phyloP scores from a whole-genome alignment of 1,140 invertebrate genomes.

The Tribolium castaneum region DNA sequence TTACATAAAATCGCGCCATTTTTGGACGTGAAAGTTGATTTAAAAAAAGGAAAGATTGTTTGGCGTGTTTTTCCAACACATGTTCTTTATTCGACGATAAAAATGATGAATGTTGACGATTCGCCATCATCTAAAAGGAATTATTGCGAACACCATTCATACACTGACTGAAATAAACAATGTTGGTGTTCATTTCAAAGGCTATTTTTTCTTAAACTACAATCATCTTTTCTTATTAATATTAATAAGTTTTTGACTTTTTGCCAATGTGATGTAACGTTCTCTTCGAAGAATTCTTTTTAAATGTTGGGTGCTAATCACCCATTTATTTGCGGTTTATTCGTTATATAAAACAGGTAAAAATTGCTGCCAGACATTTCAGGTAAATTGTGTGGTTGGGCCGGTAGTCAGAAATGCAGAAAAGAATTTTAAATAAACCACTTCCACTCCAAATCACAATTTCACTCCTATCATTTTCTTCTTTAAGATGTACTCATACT shows the following conservation, averaged over 20 bases:
- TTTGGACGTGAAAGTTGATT: slow-evolving; percentile 49
- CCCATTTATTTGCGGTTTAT: background rate
- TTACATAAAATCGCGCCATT: slow-evolving; percentile 50
- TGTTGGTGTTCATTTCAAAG: background rate
- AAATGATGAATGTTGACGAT: background rate
- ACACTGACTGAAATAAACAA: background rate
- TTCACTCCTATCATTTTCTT: background rate
- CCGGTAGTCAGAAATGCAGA: background rate
- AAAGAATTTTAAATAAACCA: background rate
- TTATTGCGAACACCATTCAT: too few relatives aligned
- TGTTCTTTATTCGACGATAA: background rate
- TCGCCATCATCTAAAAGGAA: too few relatives aligned
- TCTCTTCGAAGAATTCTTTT: background rate
- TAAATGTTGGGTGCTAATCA: background rate
- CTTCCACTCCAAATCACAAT: background rate
- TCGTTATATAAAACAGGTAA: background rate
- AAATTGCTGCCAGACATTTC: background rate
- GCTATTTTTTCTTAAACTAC: background rate
- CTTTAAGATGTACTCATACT: background rate
- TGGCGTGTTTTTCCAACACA: background rate
- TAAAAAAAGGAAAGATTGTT: slow-evolving; percentile 1
- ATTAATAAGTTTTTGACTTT: background rate
- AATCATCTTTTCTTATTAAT: background rate
- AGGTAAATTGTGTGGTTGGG: background rate
- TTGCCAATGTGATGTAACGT: background rate